These are phyloP conservation scores for Rambutsinella grinnellia DNA, from an alignment of 2,888 invertebrate genomes.

Conservation along the genomic window DNA sequence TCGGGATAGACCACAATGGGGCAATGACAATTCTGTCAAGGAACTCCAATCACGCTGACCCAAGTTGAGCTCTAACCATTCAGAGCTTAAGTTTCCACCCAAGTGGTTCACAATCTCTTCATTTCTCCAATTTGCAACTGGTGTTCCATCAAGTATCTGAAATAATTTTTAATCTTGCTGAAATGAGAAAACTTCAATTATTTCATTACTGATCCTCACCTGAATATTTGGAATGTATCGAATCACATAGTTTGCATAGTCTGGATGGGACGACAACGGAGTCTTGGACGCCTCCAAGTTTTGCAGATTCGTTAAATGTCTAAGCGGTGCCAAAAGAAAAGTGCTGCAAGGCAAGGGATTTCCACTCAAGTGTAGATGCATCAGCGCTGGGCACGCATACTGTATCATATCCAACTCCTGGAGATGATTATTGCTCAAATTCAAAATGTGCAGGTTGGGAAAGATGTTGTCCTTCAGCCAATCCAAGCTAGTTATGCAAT, in stretches of 20 bases:
- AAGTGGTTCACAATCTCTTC: constrained; percentile 49
- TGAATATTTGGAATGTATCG: constrained; percentile 52
- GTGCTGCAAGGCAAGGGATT: constrained; percentile 62
- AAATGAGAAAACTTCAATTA: background rate
- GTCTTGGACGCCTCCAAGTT: constrained; percentile 59
- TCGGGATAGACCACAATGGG: constrained; percentile 59
- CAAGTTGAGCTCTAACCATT: constrained; percentile 64
- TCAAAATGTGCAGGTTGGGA: constrained; percentile 61
- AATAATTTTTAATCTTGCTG: background rate
- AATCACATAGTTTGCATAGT: constrained; percentile 56
- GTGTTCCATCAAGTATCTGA: constrained; percentile 57
- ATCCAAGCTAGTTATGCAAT: constrained; percentile 58
- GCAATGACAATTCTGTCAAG: constrained; percentile 57
- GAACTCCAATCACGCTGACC: constrained; percentile 58
- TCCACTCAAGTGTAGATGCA: constrained; percentile 59
- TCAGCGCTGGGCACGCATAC: constrained; percentile 55
- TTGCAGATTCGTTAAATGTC: constrained; percentile 40
- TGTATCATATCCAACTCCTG: constrained; percentile 55
- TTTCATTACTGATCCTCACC: constrained; percentile 35
- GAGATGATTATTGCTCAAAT: constrained; percentile 61
- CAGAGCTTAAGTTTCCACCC: constrained; percentile 50
- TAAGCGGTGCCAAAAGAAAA: constrained; percentile 42
- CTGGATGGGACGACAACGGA: constrained; percentile 59
- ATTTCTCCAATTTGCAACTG: constrained; percentile 53
- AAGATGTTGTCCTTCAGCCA: constrained; percentile 61